Conservation (phyloP, 1,140 invertebrate genomes). For the Zaprionus africanus region DNA sequence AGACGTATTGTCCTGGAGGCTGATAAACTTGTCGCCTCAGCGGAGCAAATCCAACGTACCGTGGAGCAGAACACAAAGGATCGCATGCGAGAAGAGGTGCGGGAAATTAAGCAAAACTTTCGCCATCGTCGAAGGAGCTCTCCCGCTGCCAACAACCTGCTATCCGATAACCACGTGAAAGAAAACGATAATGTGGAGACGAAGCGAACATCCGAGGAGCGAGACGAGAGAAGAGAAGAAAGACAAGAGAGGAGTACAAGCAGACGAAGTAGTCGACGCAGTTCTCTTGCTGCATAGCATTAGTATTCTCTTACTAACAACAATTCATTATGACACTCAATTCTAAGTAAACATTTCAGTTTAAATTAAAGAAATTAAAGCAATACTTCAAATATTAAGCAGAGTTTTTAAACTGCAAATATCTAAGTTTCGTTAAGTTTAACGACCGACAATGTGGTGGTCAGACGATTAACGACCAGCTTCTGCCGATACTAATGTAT, state of each 20-base stretch:
- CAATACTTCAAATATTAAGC: neutral
- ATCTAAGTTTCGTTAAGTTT: no score
- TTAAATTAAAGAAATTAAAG: neutral
- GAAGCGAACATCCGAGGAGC: neutral
- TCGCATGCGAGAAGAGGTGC: conserved; percentile 74
- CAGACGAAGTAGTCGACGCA: conserved; percentile 58
- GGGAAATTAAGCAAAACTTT: conserved; percentile 71
- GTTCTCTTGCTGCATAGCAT: conserved; percentile 53
- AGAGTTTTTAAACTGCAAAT: neutral
- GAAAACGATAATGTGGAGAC: conserved; percentile 3
- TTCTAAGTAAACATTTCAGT: conserved; percentile 18
- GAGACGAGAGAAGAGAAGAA: conserved; percentile 9
- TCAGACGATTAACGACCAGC: no score
- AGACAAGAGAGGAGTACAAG: conserved; percentile 33
- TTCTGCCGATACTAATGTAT: no score
- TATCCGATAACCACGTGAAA: conserved; percentile 15
- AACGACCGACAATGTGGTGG: no score
- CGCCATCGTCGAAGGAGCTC: conserved; percentile 40
- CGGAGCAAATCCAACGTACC: conserved; percentile 77
- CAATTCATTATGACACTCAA: conserved; percentile 2
- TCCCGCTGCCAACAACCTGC: neutral
- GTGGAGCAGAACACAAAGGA: conserved; percentile 78
- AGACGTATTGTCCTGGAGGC: conserved; percentile 67
- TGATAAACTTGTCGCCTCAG: conserved; percentile 73
- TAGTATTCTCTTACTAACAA: conserved; percentile 9